phyloP scores from a whole-genome alignment of 2,113 vertebrate species.

The Microcebus jonahi region DNA sequence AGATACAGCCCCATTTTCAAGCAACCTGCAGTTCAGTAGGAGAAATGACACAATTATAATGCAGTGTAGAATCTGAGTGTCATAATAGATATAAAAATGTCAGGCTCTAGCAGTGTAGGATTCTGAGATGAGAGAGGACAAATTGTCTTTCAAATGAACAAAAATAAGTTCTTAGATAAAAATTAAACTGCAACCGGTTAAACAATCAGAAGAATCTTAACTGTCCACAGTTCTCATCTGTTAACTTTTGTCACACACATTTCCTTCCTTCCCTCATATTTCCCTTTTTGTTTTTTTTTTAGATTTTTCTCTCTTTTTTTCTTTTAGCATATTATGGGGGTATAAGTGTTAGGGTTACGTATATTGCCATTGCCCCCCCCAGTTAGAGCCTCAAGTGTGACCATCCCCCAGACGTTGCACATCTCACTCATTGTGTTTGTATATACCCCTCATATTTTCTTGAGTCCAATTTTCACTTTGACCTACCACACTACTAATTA shows the following conservation, averaged over 20 bases:
- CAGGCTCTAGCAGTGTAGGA: not conserved
- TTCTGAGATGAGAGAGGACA: not conserved
- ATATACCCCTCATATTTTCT: not conserved
- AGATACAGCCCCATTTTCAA: not conserved
- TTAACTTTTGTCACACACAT: not conserved
- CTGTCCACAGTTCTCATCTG: not conserved
- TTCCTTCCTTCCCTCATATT: not conserved
- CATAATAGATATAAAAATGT: not conserved
- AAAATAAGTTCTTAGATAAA: slow-evolving; percentile 12
- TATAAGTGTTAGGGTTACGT: too few relatives aligned
- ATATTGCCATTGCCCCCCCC: too few relatives aligned
- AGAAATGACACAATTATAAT: not conserved
- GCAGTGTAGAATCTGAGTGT: not conserved
- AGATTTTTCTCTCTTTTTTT: too few relatives aligned
- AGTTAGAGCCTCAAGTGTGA: too few relatives aligned
- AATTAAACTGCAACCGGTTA: not conserved
- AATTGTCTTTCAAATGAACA: not conserved
- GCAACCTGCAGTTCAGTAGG: not conserved
- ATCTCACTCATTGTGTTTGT: too few relatives aligned
- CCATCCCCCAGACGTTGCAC: too few relatives aligned
- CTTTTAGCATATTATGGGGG: too few relatives aligned
- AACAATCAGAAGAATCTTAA: not conserved
- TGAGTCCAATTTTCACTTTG: not conserved
- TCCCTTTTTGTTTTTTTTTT: not conserved
- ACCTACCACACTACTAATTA: not conserved